Evolutionary conservation across 2,797 vertebrate species (phyloP).

Genomic region (Macroramphosus scolopax): DNA sequence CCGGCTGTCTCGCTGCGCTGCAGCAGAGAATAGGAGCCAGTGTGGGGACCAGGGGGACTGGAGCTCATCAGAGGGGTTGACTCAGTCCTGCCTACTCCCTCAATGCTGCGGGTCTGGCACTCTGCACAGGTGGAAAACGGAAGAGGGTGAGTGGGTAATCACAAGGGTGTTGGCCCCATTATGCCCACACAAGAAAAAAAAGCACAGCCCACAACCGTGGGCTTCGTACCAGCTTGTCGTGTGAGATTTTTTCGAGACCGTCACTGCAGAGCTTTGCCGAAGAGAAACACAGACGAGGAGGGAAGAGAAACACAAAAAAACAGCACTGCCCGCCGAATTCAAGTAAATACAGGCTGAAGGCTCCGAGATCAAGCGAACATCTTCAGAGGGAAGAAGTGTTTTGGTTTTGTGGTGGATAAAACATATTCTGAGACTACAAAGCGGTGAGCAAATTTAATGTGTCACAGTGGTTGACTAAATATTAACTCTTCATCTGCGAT

Average conservation of each 20-base stretch:
- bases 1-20: slow-evolving; percentile 26
- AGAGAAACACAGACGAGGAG: slow-evolving; percentile 60
- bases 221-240: slow-evolving; percentile 67
- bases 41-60: slow-evolving; percentile 54
- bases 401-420: slow-evolving; percentile 37
- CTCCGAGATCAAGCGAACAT: slow-evolving; percentile 20
- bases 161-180: slow-evolving; percentile 70
- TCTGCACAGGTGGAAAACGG: slow-evolving; percentile 73
- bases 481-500: slow-evolving; percentile 38
- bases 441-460: slow-evolving; percentile 45
- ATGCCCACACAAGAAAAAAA: slow-evolving; percentile 47
- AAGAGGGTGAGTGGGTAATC: slow-evolving; percentile 70
- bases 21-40: slow-evolving; percentile 51
- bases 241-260: slow-evolving; percentile 65
- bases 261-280: slow-evolving; percentile 60
- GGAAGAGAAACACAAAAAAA: slow-evolving; percentile 35
- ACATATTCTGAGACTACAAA: slow-evolving; percentile 41
- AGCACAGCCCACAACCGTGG: slow-evolving; percentile 64
- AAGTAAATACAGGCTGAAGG: slow-evolving; percentile 20
- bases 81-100: slow-evolving; percentile 61
- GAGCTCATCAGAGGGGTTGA: slow-evolving; percentile 67
- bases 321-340: slow-evolving; percentile 25
- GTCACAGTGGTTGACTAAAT: slow-evolving; percentile 40
- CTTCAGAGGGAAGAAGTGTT: slow-evolving; percentile 33
- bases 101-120: slow-evolving; percentile 70